Evolutionary conservation across 1,140 invertebrate genomes (phyloP).

Genomic region (Cyphomyrmex costatus): DNA sequence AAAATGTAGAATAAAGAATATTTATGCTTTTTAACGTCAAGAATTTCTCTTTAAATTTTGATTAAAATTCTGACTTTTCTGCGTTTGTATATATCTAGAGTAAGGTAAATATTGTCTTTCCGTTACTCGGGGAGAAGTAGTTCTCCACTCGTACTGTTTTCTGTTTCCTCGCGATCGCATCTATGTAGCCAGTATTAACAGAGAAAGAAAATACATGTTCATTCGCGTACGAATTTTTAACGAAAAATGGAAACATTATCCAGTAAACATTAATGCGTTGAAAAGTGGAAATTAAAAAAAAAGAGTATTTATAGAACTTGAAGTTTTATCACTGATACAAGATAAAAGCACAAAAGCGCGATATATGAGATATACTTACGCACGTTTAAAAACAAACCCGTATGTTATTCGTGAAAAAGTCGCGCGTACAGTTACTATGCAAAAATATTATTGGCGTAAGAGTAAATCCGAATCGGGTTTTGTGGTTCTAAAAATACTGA

Average conservation of each 20-base stretch:
- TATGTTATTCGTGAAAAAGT: conserved; percentile 20
- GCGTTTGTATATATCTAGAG: background rate
- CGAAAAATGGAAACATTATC: conserved; percentile 47
- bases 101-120: conserved; percentile 54
- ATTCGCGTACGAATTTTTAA: background rate
- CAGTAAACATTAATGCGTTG: conserved; percentile 13
- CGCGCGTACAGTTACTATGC: background rate
- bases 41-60: conserved; percentile 30
- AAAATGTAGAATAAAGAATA: background rate
- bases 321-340: background rate
- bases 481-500: conserved; percentile 9
- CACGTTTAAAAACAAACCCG: conserved; percentile 1
- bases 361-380: background rate
- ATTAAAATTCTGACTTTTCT: conserved; percentile 28
- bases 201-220: background rate
- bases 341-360: background rate
- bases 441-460: background rate
- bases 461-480: background rate
- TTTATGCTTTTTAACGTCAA: background rate
- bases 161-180: conserved; percentile 23
- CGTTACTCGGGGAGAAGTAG: conserved; percentile 29
- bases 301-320: conserved; percentile 22
- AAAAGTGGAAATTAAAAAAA: conserved; percentile 12
- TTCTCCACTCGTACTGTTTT: conserved; percentile 35
- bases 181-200: background rate